Conservation (phyloP, 2,113 vertebrate species). For the Amphiprion ocellaris region DNA sequence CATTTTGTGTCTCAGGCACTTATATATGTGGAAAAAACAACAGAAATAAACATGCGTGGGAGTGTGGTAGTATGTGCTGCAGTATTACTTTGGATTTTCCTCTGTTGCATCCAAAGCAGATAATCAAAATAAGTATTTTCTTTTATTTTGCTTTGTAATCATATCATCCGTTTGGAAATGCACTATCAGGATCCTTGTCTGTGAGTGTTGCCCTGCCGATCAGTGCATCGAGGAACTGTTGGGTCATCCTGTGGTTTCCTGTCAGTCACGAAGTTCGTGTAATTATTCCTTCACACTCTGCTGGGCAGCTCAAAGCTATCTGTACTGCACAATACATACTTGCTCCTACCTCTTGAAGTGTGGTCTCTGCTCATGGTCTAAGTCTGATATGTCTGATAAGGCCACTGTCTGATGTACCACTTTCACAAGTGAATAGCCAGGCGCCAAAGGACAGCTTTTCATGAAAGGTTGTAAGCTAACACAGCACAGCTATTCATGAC, state of each 20-base stretch:
- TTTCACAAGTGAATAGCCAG: slow-evolving; percentile 42
- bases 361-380: not conserved
- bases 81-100: too few species aligned
- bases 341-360: not conserved
- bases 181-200: not conserved
- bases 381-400: slow-evolving; percentile 27
- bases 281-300: not conserved
- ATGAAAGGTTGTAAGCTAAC: slow-evolving; percentile 20
- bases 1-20: not conserved
- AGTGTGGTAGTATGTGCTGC: not conserved
- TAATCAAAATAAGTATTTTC: not conserved
- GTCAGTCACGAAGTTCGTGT: not conserved
- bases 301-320: not conserved
- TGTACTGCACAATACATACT: not conserved
- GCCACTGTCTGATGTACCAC: slow-evolving; percentile 7
- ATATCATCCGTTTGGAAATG: not conserved
- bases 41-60: not conserved
- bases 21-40: not conserved
- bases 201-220: not conserved
- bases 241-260: slow-evolving; percentile 3
- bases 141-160: not conserved
- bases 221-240: not conserved
- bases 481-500: slow-evolving; percentile 24
- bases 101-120: not conserved
- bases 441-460: slow-evolving; percentile 31